Base-by-base conservation (phyloP, 2,888 invertebrate species). In the Abscondita cerata region DNA sequence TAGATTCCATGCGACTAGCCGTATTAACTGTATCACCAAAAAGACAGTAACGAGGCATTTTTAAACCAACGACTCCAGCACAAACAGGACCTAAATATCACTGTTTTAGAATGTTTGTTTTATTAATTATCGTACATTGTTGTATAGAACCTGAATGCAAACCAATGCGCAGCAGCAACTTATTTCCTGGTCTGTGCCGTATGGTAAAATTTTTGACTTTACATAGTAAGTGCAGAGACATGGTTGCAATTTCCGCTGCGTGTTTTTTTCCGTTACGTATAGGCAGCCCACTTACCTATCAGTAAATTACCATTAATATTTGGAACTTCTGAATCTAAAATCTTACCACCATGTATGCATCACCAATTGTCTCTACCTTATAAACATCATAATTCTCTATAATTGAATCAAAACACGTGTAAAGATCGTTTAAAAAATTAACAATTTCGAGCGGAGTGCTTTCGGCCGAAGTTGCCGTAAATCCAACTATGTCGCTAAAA, bases 21-120 rank as follows among this genome's bases (percentile, higher is more conserved):
- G 95, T 95, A 75, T 95, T 96, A 0, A 96, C 96, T 0, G 96
- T 96, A 75, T 96, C 96, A 0, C 96, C 96, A 74, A 96, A 96
- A 1, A 96, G 82, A 74, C 95, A 96, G 75, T 95, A 96, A 46
- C 96, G 84, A 0, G 96, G 96, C 95, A 96, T 96, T 81, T 95
- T 96, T 3, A 93, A 81, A 0, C 95, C 95, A 0, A 96, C 95
- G 0, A 96, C 95, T 0, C 95, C 96, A 0, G 95, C 95, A 74
- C 95, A 95, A 11, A 95, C 95, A 0, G 95, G 93, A 5, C 95
- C 91, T 90, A 20, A 12, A 44, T 16, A 6, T 12, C 6, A 44
- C 3, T 2, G 8, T 6, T 25, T 15, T 31, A 31, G 5, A 31
- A 6, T 31, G 31, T 31, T 31, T 31, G 9, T 31, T 31, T 31